Percentiles rank a stretch among this genome's conserved stretches.
These are phyloP conservation scores for Champsocephalus gunnari DNA, from an alignment of 2,797 vertebrate species.

Conservation along the genomic window DNA sequence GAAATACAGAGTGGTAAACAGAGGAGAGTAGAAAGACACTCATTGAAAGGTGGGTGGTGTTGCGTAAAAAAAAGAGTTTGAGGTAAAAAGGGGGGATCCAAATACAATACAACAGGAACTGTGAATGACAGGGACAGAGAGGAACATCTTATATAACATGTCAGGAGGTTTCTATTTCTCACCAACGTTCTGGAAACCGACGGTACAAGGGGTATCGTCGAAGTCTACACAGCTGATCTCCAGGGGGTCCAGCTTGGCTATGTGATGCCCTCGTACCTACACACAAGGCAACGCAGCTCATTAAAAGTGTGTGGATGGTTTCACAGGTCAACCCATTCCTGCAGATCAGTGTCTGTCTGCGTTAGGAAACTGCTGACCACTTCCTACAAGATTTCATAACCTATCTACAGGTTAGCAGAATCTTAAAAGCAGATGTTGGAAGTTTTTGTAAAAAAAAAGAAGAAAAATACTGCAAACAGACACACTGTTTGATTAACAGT, in stretches of 20 bases:
- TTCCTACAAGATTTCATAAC: constrained; percentile 15
- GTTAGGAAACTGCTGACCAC: constrained; percentile 23
- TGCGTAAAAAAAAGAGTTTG: background rate
- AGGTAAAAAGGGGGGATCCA: background rate
- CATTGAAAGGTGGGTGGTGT: background rate
- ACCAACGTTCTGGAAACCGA: constrained; percentile 92
- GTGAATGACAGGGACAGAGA: background rate
- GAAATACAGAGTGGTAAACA: background rate
- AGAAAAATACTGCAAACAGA: background rate
- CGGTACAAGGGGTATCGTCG: constrained; percentile 90
- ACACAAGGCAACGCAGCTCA: constrained; percentile 35
- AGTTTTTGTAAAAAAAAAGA: too few relatives aligned
- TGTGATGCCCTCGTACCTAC: constrained; percentile 92
- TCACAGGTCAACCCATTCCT: background rate
- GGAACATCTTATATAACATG: background rate
- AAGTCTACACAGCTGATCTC: constrained; percentile 97
- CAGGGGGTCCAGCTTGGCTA: constrained; percentile 95
- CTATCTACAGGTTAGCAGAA: background rate
- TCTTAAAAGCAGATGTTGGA: background rate
- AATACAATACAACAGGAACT: constrained; percentile 14
- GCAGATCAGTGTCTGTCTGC: background rate
- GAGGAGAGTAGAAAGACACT: background rate
- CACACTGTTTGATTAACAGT: background rate
- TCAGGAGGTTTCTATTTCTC: constrained; percentile 73
- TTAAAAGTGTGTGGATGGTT: background rate